Percentiles rank a stretch among this genome's conserved stretches.
phyloP scores from a whole-genome alignment of 2,888 invertebrate species.

The Cenopis cana region DNA sequence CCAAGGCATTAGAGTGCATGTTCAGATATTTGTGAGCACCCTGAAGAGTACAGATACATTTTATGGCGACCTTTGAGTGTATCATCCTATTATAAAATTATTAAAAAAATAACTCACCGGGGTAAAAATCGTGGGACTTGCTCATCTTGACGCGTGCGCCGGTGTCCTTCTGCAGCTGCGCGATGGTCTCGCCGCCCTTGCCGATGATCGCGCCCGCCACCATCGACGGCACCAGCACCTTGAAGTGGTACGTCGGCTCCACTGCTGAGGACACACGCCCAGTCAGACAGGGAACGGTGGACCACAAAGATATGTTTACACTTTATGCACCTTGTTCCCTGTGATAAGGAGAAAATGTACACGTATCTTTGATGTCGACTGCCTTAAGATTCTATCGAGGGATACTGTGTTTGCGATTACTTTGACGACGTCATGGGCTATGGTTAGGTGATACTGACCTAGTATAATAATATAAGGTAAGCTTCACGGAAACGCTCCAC shows the following conservation, averaged over 20 bases:
- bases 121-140: constrained; percentile 99
- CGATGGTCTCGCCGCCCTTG: constrained; percentile 99
- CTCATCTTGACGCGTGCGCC: constrained; percentile 99
- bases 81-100: not conserved
- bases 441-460: not conserved
- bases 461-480: not conserved
- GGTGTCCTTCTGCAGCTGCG: constrained; percentile 98
- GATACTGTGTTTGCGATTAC: not conserved
- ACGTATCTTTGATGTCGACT: no score
- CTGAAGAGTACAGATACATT: no score
- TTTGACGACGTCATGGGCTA: not conserved
- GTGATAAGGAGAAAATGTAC: no score
- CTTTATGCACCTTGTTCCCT: no score
- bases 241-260: constrained; percentile 97
- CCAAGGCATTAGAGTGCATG: no score
- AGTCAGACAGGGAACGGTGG: constrained; percentile 39
- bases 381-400: not conserved
- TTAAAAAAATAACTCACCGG: constrained; percentile 89
- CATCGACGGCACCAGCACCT: constrained; percentile 97
- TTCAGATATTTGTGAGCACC: no score
- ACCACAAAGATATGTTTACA: no score
- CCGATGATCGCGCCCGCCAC: constrained; percentile 99
- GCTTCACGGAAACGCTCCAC: not conserved
- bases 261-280: constrained; percentile 84
- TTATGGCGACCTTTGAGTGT: no score